Percentiles rank a stretch among this genome's conserved stretches.
Evolutionary conservation across 1,140 invertebrate genomes (phyloP).

Genomic region (Tachypleus tridentatus): DNA sequence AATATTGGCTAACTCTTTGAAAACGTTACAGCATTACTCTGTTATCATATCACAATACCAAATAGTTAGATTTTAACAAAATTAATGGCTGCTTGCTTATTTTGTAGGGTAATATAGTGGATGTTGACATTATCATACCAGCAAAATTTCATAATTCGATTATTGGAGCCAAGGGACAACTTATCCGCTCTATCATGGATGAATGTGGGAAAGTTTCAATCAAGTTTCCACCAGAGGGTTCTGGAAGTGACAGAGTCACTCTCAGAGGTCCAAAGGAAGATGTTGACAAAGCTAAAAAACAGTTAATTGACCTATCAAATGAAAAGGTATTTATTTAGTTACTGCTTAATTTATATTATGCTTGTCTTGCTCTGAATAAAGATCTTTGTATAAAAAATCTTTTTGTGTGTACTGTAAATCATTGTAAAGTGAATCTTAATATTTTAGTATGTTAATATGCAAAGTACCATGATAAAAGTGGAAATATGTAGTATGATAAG

Average conservation of each 20-base stretch:
- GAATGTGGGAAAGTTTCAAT: slow-evolving; percentile 92
- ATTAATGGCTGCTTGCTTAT: not conserved
- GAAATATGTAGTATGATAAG: too few relatives aligned
- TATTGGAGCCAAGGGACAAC: slow-evolving; percentile 79
- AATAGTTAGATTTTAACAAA: not conserved
- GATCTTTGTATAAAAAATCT: too few relatives aligned
- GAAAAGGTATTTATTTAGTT: slow-evolving; percentile 40
- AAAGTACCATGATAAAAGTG: too few relatives aligned
- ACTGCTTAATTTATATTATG: too few relatives aligned
- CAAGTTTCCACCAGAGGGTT: slow-evolving; percentile 79
- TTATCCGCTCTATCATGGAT: slow-evolving; percentile 89
- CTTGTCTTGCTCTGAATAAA: too few relatives aligned
- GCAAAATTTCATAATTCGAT: slow-evolving; percentile 87
- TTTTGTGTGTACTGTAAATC: too few relatives aligned
- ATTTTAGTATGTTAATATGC: too few relatives aligned
- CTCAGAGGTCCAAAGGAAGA: slow-evolving; percentile 81
- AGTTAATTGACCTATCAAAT: slow-evolving; percentile 70
- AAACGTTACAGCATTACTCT: too few relatives aligned
- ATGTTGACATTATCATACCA: slow-evolving; percentile 75
- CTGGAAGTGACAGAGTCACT: slow-evolving; percentile 74
- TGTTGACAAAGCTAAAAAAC: slow-evolving; percentile 81
- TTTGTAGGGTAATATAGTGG: slow-evolving; percentile 56
- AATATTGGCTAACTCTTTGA: too few relatives aligned
- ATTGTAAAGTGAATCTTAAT: too few relatives aligned
- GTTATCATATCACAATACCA: too few relatives aligned